phyloP scores from a whole-genome alignment of 2,797 vertebrate genomes.

The Holocentrus rufus region DNA sequence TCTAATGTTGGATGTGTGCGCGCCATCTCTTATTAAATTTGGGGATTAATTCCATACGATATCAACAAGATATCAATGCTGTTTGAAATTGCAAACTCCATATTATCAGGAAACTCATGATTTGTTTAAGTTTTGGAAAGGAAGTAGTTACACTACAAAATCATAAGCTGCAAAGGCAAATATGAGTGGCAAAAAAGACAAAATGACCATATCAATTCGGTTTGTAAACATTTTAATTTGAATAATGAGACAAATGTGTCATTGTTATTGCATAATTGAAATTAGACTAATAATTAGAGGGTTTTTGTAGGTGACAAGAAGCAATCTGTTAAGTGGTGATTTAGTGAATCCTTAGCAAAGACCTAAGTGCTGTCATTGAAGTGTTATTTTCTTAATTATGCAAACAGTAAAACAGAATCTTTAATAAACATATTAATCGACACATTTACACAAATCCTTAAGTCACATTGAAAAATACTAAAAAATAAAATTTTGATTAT shows the following conservation, averaged over 20 bases:
- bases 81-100: neutral
- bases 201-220: neutral
- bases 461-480: neutral
- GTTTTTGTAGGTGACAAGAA: neutral
- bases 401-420: neutral
- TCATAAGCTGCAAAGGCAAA: neutral
- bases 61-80: neutral
- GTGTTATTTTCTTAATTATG: neutral
- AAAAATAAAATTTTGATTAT: neutral
- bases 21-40: neutral
- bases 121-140: neutral
- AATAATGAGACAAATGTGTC: neutral
- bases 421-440: neutral
- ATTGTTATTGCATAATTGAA: neutral
- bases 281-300: neutral
- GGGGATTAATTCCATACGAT: neutral
- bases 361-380: neutral
- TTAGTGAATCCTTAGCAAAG: neutral
- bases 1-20: no score
- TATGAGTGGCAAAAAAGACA: no score
- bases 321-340: neutral
- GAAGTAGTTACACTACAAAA: neutral
- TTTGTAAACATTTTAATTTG: constrained; percentile 40
- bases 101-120: neutral
- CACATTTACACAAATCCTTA: neutral